These are phyloP conservation scores for Acanthaster planci DNA, from an alignment of 35 echinoderm and acorn worm species.

Conservation along the genomic window DNA sequence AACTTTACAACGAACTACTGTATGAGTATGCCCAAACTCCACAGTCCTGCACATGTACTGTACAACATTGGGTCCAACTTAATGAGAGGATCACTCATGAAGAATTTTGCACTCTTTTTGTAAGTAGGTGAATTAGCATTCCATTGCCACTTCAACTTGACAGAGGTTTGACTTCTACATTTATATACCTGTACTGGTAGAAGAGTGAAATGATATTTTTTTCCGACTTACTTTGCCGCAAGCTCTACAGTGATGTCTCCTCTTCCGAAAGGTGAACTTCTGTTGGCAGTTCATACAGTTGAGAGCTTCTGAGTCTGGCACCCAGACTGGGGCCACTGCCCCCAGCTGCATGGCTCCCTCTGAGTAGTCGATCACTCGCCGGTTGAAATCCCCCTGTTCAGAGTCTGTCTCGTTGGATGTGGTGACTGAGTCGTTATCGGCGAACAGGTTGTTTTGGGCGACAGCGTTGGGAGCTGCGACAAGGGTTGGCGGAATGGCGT, in stretches of 20 bases:
- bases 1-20: too few relatives aligned
- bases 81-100: too few relatives aligned
- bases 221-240: slow-evolving; percentile 86
- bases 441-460: neutral
- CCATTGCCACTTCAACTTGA: too few relatives aligned
- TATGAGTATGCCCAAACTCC: too few relatives aligned
- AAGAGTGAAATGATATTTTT: too few relatives aligned
- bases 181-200: too few relatives aligned
- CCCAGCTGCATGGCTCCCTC: slow-evolving; percentile 58
- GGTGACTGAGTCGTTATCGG: slow-evolving; percentile 4
- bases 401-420: slow-evolving; percentile 42
- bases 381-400: slow-evolving; percentile 17
- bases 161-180: too few relatives aligned
- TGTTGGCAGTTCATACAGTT: slow-evolving; percentile 85
- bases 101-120: too few relatives aligned
- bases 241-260: slow-evolving; percentile 97
- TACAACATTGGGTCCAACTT: too few relatives aligned
- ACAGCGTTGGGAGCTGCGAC: neutral
- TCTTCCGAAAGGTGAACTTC: slow-evolving; percentile 96
- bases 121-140: too few relatives aligned
- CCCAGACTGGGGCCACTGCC: slow-evolving; percentile 87
- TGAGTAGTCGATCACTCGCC: slow-evolving; percentile 3
- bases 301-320: slow-evolving; percentile 83
- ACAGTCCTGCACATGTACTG: too few relatives aligned
- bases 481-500: neutral